A percentile compares a stretch with the other conserved stretches of the same genome.
Conservation (phyloP, 1,140 invertebrate species). For the Eubasilissa regina region DNA sequence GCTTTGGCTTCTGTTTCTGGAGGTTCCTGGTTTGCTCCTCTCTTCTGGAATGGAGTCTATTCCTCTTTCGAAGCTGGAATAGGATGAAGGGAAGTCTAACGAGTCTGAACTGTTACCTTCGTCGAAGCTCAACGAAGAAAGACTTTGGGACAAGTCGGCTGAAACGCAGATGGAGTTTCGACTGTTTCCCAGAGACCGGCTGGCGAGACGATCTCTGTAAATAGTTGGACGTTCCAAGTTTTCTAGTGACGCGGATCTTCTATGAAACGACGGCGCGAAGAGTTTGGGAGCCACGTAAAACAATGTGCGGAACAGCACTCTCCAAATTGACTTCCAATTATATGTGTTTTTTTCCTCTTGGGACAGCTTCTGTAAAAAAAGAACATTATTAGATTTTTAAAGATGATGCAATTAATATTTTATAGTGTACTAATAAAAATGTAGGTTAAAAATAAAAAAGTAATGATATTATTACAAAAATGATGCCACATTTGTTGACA, state of each 20-base stretch:
- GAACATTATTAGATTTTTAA: background rate
- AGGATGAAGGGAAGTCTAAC: slow-evolving; percentile 4
- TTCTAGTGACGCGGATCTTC: slow-evolving; percentile 23
- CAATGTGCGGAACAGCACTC: slow-evolving; percentile 49
- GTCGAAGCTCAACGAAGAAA: background rate
- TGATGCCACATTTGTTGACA: no score
- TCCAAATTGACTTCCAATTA: slow-evolving; percentile 51
- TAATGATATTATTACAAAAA: no score
- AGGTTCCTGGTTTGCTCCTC: background rate
- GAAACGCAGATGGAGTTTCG: slow-evolving; percentile 25
- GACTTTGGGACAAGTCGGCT: background rate
- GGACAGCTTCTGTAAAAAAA: slow-evolving; percentile 53
- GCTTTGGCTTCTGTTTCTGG: slow-evolving; percentile 39
- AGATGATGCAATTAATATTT: no score
- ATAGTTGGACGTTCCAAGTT: slow-evolving; percentile 26
- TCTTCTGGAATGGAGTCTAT: slow-evolving; percentile 14
- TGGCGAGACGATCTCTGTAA: background rate
- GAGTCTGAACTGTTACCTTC: slow-evolving; percentile 17
- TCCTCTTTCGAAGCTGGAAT: slow-evolving; percentile 46
- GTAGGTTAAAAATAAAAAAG: no score
- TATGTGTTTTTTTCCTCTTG: slow-evolving; percentile 30
- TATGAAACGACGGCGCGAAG: slow-evolving; percentile 20
- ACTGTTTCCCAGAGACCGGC: slow-evolving; percentile 41
- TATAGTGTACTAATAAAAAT: no score
- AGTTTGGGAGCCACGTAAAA: slow-evolving; percentile 52